A percentile compares a stretch with the other conserved stretches of the same genome.
phyloP scores from a whole-genome alignment of 2,797 vertebrate species.

The Atherinosoma microstoma region DNA sequence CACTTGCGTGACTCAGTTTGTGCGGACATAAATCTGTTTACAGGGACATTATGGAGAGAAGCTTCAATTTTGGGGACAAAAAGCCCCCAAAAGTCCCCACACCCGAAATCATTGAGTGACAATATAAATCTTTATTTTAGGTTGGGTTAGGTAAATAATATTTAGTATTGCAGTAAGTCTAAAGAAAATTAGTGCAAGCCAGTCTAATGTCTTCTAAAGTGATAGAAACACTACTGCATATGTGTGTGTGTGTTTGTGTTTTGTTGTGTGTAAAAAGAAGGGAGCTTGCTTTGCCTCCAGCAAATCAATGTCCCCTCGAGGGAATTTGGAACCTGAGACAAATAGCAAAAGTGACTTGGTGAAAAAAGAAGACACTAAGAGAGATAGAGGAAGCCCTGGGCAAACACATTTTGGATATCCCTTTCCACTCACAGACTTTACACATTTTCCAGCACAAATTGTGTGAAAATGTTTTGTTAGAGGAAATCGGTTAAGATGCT shows the following conservation, averaged over 20 bases:
- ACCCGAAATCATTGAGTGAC: constrained; percentile 11
- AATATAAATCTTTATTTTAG: constrained; percentile 9
- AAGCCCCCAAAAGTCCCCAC: background rate
- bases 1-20: constrained; percentile 2
- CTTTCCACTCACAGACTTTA: constrained; percentile 31
- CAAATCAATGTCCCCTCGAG: constrained; percentile 77
- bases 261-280: constrained; percentile 38
- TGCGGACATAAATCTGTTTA: constrained; percentile 25
- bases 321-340: constrained; percentile 71
- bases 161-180: constrained; percentile 5
- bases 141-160: constrained; percentile 7
- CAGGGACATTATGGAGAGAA: constrained; percentile 1
- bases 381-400: constrained; percentile 62
- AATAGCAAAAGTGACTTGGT: constrained; percentile 52
- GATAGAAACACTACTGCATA: constrained; percentile 13
- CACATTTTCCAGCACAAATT: constrained; percentile 30
- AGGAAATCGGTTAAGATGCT: constrained; percentile 32
- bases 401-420: constrained; percentile 59
- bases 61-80: background rate
- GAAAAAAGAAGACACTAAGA: constrained; percentile 37
- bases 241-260: background rate
- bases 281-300: constrained; percentile 72
- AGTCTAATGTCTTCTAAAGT: constrained; percentile 21
- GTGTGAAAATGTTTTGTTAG: constrained; percentile 36
- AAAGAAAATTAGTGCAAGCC: constrained; percentile 13